Evolutionary conservation across 2,113 vertebrate genomes (phyloP), one percentile per base, ranked within the genome.

Genomic region (Alligator sinensis): DNA sequence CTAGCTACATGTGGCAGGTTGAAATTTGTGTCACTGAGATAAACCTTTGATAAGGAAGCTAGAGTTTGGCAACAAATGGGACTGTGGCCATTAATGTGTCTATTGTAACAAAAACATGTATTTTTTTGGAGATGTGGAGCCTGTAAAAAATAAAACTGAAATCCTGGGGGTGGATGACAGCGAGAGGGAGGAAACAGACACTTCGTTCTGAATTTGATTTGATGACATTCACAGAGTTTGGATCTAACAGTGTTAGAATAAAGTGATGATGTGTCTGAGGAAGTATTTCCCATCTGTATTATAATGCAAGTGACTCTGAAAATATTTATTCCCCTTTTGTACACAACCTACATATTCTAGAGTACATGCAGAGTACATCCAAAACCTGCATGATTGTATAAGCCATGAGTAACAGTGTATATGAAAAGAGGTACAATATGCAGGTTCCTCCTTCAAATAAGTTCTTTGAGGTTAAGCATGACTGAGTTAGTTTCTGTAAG

Each of bases 21-120:
- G 34, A 55, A 55, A 87, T 93, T 85, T 83, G 63, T 55, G 76
- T 77, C 68, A 54, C 24, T 79, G 74, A 74, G 21, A 38, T 47
- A 93, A 90, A 88, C 11, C 30, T 94, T 88, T 82, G 47, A 92
- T 47, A 19, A 7, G n/a, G 84, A 22, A 84, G 66, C 58, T 84
- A 0, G 0, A 84, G 80, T 88, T 90, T 87, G 72, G 7, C 78
- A 84, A 77, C 24, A 84, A 88, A 30, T 74, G 89, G 55, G 47
- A 89, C 85, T 58, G 64, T 68, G 72, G 84, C 27, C 11, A 38
- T 24, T 75, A 84, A 89, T 25, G 11, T 88, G 76, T 90, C 34
- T 76, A 91, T 89, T 59, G 78, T 30, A 86, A 11, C 87, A 90
- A n/a, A 82, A 63, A n/a, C 38, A 55, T 76, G 21, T 94, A 12